Evolutionary conservation across 2,888 invertebrate species (phyloP), one percentile per base, ranked within the genome.

Genomic region (Leptinotarsa tumamoca): DNA sequence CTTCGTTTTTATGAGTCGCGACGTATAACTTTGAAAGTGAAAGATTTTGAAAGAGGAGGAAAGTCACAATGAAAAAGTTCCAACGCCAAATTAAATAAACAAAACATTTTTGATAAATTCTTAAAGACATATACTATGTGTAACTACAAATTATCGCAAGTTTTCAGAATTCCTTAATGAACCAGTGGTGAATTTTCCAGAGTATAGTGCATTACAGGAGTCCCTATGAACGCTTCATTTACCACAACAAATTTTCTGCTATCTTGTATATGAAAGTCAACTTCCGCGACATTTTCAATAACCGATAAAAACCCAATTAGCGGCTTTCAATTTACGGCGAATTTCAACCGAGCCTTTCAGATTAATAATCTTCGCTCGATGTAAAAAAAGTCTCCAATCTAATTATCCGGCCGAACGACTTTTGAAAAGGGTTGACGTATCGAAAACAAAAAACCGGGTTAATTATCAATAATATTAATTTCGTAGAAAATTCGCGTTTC

Each of bases 381-480:
- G 33, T 43, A 63, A 54, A 73, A 75, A 73, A 75, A 75, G 23
- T 68, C 56, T 56, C 33, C 23, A 52, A 79, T 71, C 76, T 73
- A 77, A 78, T 79, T 76, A 78, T 70, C 67, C 72, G 71, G 54
- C 70, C 63, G 72, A 73, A 21, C 18, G 70, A 76, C 68, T 69
- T 54, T 71, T 27, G 73, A 76, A 67, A 74, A 79, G 75, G 78
- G 78, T 74, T 77, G 70, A 66, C 67, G 74, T 68, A 67, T 51
- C 17, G 75, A 73, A 74, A 74, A 76, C 76, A 74, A 72, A 79
- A 77, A 77, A 49, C 68, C 50, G 67, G 63, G 75, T 79, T 78
- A 76, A 79, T 79, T 79, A 79, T 75, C 73, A 79, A 79, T 79
- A 78, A 78, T 79, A 78, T 79, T 79, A 78, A 79, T 78, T 79